phyloP scores from a whole-genome alignment of 2,797 vertebrate species.

The Karalla daura region DNA sequence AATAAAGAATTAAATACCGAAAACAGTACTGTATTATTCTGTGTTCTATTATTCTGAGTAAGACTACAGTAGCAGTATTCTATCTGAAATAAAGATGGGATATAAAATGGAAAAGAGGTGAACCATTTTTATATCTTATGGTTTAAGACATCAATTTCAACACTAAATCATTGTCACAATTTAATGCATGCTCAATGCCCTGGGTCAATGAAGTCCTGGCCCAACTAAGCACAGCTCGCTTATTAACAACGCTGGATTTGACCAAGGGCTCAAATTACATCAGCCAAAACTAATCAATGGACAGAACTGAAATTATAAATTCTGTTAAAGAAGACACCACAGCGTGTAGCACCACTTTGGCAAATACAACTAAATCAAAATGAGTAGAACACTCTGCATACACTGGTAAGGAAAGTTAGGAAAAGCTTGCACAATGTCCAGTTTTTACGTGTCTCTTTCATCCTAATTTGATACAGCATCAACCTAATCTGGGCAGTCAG shows the following conservation, averaged over 20 bases:
- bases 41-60: background rate
- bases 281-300: too few species aligned
- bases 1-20: background rate
- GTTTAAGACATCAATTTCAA: too few species aligned
- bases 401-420: background rate
- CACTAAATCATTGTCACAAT: too few species aligned
- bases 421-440: background rate
- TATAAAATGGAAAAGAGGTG: too few species aligned
- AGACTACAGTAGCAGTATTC: background rate
- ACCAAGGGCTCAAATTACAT: too few species aligned
- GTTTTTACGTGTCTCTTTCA: background rate
- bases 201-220: too few species aligned
- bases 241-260: too few species aligned
- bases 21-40: background rate
- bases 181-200: too few species aligned
- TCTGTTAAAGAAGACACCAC: background rate
- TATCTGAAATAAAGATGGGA: too few species aligned
- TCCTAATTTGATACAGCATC: background rate
- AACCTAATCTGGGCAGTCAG: slow-evolving; percentile 13
- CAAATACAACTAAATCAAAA: background rate
- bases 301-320: too few species aligned
- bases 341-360: background rate
- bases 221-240: too few species aligned
- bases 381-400: background rate
- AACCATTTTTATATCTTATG: too few species aligned